phyloP scores from a whole-genome alignment of 2,888 invertebrate genomes.

The Platycheirus rosarum region DNA sequence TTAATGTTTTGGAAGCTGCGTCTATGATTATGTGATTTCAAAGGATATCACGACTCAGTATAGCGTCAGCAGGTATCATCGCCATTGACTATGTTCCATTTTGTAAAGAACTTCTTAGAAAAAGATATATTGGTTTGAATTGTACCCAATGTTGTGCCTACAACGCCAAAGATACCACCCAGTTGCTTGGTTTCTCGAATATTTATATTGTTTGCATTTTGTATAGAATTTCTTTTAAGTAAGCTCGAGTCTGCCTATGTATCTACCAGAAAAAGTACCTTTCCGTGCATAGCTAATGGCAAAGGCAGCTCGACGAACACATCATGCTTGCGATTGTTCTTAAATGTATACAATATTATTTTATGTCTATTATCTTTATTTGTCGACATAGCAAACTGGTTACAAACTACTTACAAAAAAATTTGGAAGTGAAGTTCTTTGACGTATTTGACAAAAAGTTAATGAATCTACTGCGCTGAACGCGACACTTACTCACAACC shows the following conservation, averaged over 20 bases:
- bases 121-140: background rate
- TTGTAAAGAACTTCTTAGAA: background rate
- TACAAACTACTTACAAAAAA: background rate
- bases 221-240: constrained; percentile 1
- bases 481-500: background rate
- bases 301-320: constrained; percentile 14
- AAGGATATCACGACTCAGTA: constrained; percentile 2
- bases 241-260: constrained; percentile 11
- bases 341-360: constrained; percentile 2
- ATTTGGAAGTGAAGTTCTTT: background rate
- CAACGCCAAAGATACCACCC: constrained; percentile 3
- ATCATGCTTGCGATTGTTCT: constrained; percentile 3
- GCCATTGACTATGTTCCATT: constrained; percentile 3
- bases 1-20: constrained; percentile 4
- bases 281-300: background rate
- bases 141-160: constrained; percentile 9
- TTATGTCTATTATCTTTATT: background rate
- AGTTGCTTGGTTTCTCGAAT: background rate
- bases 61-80: constrained; percentile 2
- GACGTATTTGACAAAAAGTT: background rate
- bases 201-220: constrained; percentile 7
- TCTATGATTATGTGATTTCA: constrained; percentile 6
- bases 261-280: constrained; percentile 7
- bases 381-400: constrained; percentile 3
- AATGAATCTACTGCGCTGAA: background rate